Conservation (phyloP, 1,140 invertebrate genomes). For the Eulimnadia texana region DNA sequence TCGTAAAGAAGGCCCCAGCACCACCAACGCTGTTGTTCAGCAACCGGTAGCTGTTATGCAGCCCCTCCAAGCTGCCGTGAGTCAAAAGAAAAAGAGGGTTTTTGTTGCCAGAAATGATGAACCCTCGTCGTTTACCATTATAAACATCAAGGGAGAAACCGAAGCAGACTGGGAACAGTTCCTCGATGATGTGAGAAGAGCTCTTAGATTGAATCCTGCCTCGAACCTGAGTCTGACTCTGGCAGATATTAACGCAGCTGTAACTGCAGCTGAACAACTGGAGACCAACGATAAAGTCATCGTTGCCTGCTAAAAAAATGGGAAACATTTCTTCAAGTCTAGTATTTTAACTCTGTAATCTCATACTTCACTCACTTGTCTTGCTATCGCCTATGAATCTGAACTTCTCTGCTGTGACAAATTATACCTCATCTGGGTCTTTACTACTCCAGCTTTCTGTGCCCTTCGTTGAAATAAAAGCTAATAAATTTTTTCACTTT, state of each 20-base stretch:
- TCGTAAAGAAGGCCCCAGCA: neutral
- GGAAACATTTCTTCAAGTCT: no score
- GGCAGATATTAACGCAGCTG: neutral
- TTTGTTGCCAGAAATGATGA: neutral
- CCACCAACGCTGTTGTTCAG: neutral
- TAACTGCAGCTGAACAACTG: neutral
- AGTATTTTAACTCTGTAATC: no score
- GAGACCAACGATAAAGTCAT: neutral
- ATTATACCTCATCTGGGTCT: no score
- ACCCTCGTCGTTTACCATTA: neutral
- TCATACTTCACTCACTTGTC: no score
- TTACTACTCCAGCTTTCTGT: no score
- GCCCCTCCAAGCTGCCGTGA: no score
- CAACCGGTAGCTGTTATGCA: neutral
- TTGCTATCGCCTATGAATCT: no score
- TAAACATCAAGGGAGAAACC: neutral
- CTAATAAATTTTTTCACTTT: no score
- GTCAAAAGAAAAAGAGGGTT: neutral
- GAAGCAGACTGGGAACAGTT: neutral
- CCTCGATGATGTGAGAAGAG: neutral
- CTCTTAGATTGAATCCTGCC: neutral
- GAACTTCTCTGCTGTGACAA: no score
- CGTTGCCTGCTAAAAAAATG: no score
- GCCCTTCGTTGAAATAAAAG: no score
- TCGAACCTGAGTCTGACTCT: neutral